A percentile compares a stretch with the other conserved stretches of the same genome.
Conservation (phyloP, 2,797 vertebrate species). For the Anabacerthia variegaticeps region DNA sequence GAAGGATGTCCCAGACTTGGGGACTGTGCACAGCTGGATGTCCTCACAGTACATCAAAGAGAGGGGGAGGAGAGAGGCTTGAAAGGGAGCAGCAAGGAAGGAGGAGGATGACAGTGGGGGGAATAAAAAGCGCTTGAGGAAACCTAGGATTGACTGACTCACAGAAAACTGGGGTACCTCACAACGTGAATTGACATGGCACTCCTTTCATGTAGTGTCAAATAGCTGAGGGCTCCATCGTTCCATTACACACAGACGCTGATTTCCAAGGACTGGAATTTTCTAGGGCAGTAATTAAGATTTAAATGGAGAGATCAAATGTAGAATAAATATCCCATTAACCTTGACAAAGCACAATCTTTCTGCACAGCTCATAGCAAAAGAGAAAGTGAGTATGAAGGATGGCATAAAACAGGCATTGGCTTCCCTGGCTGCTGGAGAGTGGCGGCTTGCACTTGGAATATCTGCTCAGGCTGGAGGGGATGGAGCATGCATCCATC, state of each 20-base stretch:
- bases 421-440: not conserved
- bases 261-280: not conserved
- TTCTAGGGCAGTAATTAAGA: conserved; percentile 24
- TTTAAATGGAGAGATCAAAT: conserved; percentile 12
- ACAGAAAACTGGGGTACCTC: not conserved
- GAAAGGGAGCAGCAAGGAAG: not conserved
- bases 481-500: not conserved
- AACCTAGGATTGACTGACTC: not conserved
- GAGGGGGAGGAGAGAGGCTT: not conserved
- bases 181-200: not conserved
- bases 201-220: not conserved
- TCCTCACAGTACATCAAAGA: not conserved
- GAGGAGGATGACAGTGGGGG: not conserved
- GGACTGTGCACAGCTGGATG: not conserved
- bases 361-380: not conserved
- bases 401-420: not conserved
- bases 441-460: not conserved
- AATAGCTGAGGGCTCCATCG: not conserved
- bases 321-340: conserved; percentile 26
- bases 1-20: not conserved
- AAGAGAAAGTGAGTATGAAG: conserved; percentile 1
- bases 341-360: not conserved
- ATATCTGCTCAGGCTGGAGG: not conserved
- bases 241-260: not conserved
- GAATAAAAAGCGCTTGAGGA: not conserved